Conservation (phyloP, 2,888 invertebrate genomes). For the Drosophila mayaguana region DNA sequence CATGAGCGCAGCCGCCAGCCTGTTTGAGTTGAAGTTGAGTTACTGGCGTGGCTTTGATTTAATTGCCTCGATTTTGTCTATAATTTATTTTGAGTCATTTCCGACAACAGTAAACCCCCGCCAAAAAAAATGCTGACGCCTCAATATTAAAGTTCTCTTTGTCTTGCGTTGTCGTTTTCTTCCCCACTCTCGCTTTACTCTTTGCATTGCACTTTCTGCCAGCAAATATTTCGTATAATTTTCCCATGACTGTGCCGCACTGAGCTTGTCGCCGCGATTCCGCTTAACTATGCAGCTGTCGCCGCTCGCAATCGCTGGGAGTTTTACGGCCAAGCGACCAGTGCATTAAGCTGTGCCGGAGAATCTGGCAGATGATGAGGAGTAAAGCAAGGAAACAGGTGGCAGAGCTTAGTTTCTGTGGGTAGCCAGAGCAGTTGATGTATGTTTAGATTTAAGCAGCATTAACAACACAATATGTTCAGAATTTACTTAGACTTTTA, state of each 20-base stretch:
- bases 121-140: constrained; percentile 18
- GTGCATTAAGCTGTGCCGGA: background rate
- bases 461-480: background rate
- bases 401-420: background rate
- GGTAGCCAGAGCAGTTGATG: background rate
- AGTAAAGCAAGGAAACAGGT: background rate
- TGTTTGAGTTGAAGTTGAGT: constrained; percentile 55
- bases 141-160: constrained; percentile 8
- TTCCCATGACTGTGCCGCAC: constrained; percentile 38
- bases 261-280: constrained; percentile 39
- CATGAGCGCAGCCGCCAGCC: constrained; percentile 55
- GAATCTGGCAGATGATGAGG: background rate
- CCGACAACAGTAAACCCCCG: constrained; percentile 5
- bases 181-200: constrained; percentile 1
- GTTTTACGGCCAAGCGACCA: constrained; percentile 13
- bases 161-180: background rate
- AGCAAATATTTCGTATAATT: constrained; percentile 46
- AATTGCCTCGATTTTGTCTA: constrained; percentile 73
- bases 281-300: constrained; percentile 5
- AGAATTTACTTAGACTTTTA: background rate
- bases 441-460: background rate
- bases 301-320: background rate
- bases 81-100: constrained; percentile 68
- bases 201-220: constrained; percentile 3
- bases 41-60: constrained; percentile 75